phyloP scores from a whole-genome alignment of 2,888 invertebrate species.

The Stegophylla sp. region DNA sequence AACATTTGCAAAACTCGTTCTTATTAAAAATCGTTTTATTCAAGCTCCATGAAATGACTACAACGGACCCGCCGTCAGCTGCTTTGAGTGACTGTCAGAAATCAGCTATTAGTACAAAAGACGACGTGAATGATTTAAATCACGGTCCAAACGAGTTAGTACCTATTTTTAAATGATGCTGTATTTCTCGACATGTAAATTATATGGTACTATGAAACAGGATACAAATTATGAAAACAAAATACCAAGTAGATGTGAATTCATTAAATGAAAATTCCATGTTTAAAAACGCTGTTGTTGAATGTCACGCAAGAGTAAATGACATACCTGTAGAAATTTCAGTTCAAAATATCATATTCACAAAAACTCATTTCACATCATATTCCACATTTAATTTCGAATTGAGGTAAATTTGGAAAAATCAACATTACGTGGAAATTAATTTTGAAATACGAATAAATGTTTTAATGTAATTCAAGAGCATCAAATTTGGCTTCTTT shows the following conservation, averaged over 20 bases:
- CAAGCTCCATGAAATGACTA: neutral
- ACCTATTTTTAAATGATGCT: neutral
- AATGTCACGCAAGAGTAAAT: constrained; percentile 25
- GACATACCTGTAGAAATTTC: constrained; percentile 61
- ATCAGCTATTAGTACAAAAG: neutral
- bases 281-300: constrained; percentile 3
- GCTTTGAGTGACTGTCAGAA: neutral
- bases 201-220: neutral
- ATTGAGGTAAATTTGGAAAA: constrained; percentile 13
- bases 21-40: neutral
- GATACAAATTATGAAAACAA: neutral
- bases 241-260: neutral
- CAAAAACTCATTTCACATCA: constrained; percentile 60
- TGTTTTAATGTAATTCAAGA: constrained; percentile 7
- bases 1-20: neutral
- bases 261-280: neutral
- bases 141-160: constrained; percentile 39
- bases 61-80: neutral
- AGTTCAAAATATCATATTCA: constrained; percentile 61
- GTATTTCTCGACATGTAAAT: neutral
- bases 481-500: constrained; percentile 30
- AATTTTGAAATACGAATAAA: neutral
- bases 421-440: neutral
- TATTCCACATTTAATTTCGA: constrained; percentile 52
- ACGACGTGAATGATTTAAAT: constrained; percentile 13